Percentiles rank a stretch among this genome's conserved stretches.
Conservation (phyloP, 2,113 vertebrate genomes). For the Rhabdomys dilectus region DNA sequence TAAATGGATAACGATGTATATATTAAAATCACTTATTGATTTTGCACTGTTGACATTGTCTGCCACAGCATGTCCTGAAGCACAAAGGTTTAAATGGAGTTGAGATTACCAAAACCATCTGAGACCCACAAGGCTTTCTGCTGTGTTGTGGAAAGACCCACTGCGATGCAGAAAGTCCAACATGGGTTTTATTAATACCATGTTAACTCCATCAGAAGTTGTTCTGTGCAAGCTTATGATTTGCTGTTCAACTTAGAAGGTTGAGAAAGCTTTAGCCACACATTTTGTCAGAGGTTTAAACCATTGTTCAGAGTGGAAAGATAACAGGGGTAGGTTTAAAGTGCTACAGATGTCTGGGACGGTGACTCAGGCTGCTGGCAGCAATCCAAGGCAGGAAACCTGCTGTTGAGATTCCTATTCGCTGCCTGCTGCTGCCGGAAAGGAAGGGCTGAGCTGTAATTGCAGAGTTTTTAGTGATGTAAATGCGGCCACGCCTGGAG, state of each 20-base stretch:
- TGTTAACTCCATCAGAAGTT: background rate
- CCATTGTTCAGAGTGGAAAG: constrained; percentile 67
- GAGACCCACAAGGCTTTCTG: background rate
- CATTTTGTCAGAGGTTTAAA: constrained; percentile 68
- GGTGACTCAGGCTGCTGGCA: constrained; percentile 81
- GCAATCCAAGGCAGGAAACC: constrained; percentile 76
- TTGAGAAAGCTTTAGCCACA: constrained; percentile 67
- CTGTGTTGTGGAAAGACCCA: background rate
- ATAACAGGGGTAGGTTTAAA: constrained; percentile 76
- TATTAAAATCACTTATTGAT: background rate
- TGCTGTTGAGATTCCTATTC: background rate
- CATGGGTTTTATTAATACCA: background rate
- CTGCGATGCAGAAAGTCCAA: too few species aligned
- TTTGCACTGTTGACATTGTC: background rate
- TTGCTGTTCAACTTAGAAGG: background rate
- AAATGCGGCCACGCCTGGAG: constrained; percentile 65
- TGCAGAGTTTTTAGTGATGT: constrained; percentile 60
- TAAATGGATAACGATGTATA: background rate
- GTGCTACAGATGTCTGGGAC: constrained; percentile 79
- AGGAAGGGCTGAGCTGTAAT: constrained; percentile 68
- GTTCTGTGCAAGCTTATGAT: background rate
- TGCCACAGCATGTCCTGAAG: background rate
- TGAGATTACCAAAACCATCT: background rate
- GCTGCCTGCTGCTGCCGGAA: constrained; percentile 50
- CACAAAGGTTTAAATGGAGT: background rate